Evolutionary conservation across 1,140 invertebrate genomes (phyloP), one percentile per base, ranked within the genome.

Genomic region (Pinna nobilis): DNA sequence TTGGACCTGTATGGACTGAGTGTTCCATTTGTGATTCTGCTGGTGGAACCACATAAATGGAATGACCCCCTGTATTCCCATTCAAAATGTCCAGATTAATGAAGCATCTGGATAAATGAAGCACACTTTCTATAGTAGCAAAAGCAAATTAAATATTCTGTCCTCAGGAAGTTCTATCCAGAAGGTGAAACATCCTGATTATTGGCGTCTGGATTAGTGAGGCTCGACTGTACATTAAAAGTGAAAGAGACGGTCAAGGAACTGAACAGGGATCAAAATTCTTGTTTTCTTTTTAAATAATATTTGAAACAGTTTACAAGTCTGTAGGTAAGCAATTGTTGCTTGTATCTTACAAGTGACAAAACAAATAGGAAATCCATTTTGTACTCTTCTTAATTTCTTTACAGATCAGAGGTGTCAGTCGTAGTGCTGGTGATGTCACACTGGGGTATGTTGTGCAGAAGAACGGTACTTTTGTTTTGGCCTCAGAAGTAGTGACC

Each of bases 361-460:
- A 44, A 11, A 11, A n/a, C n/a, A 11, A 44, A 9, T 11, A 44
- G 39, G n/a, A 9, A 11, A 44, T 37, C 33, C 33, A 32, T 30
- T 32, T 59, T 33, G 55, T 32, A 30, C 4, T 15, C 32, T 32
- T 13, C 28, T 20, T 3, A 13, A n/a, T 35, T 32, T 53, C 18
- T n/a, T n/a, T 9, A 20, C 23, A 70, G 57, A 57, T 51, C 3
- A 60, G 35, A n/a, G 47, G 51, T 3, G 32, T 61, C 2, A 53
- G 30, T 13, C 47, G 60, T 33, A 44, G 51, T 3, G 13, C 66
- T 33, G 73, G 61, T 30, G 61, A 64, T 28, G 73, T 75, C 13
- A 59, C 60, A 13, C 35, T 75, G 39, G 61, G 32, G 9, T 75
- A 75, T 39, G 70, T 60, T 15, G 67, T 75, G 11, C 35, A 63